A percentile compares a stretch with the other conserved stretches of the same genome.
These are phyloP conservation scores for Struthidea cinerea DNA, from an alignment of 2,113 vertebrate genomes.

Conservation along the genomic window DNA sequence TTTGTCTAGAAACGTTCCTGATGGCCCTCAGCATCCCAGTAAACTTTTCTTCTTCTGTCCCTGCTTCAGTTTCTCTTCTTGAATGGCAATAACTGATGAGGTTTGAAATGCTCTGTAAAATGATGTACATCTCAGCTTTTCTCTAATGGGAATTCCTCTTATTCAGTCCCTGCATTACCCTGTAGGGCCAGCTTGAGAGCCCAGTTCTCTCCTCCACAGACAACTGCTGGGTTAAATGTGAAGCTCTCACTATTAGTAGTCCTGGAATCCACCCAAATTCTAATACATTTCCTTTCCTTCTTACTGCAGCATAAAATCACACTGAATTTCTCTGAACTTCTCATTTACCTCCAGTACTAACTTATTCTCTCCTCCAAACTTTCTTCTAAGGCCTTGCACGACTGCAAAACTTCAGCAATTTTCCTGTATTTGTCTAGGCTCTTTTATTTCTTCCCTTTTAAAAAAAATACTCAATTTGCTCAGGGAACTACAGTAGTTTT, in stretches of 20 bases:
- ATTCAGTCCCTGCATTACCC: not conserved
- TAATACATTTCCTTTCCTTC: not conserved
- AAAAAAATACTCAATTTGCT: not conserved
- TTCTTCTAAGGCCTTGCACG: not conserved
- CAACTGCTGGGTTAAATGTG: not conserved
- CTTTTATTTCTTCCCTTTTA: not conserved
- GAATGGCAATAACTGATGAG: not conserved
- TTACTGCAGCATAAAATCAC: not conserved
- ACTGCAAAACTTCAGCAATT: not conserved
- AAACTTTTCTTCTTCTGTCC: not conserved
- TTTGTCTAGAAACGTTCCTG: not conserved
- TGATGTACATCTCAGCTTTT: not conserved
- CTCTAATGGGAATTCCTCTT: not conserved
- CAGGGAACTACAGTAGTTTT: not conserved
- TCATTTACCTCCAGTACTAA: not conserved
- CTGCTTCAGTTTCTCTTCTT: not conserved
- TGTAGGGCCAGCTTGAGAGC: not conserved
- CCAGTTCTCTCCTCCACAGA: not conserved
- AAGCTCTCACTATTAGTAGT: not conserved
- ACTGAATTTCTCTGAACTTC: not conserved
- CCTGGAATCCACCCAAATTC: not conserved
- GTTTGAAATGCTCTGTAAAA: not conserved
- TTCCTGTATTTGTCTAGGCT: not conserved
- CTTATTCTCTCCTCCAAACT: not conserved
- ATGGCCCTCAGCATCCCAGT: not conserved